Conservation (phyloP, 2,113 vertebrate species). For the Glaucomys volans region DNA sequence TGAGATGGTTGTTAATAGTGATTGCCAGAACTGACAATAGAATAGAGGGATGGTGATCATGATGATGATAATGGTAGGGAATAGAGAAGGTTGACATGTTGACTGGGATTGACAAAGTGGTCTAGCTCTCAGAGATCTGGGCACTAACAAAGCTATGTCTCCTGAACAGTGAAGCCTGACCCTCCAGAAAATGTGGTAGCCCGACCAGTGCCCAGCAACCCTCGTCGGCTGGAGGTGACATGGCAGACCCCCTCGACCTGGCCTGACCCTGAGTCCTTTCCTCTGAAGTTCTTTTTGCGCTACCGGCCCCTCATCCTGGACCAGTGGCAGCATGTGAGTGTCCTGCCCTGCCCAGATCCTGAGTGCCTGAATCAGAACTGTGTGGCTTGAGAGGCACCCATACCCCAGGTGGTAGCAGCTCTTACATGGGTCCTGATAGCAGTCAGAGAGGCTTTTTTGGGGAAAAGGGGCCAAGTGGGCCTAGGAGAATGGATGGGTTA, state of each 20-base stretch:
- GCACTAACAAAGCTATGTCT: slow-evolving; percentile 58
- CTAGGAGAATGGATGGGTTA: neutral
- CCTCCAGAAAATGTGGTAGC: slow-evolving; percentile 96
- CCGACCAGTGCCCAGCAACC: slow-evolving; percentile 91
- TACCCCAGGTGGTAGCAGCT: neutral
- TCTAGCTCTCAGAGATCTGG: neutral
- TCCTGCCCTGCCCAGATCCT: neutral
- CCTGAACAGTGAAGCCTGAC: slow-evolving; percentile 94
- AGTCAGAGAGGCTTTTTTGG: neutral
- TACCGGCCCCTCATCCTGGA: slow-evolving; percentile 97
- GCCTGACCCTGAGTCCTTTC: slow-evolving; percentile 96
- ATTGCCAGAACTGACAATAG: neutral
- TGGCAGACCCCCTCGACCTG: slow-evolving; percentile 96
- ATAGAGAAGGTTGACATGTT: neutral
- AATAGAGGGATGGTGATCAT: neutral
- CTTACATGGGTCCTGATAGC: neutral
- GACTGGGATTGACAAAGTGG: neutral
- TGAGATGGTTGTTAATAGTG: neutral
- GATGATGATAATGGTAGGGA: neutral
- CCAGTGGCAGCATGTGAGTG: slow-evolving; percentile 97
- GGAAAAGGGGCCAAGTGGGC: neutral
- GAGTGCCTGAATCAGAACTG: neutral
- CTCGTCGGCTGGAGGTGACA: slow-evolving; percentile 93
- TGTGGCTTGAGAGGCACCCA: neutral
- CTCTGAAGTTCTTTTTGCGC: slow-evolving; percentile 97